Base-by-base conservation (phyloP, 2,888 invertebrate genomes). In the Cyclophora albipunctata region DNA sequence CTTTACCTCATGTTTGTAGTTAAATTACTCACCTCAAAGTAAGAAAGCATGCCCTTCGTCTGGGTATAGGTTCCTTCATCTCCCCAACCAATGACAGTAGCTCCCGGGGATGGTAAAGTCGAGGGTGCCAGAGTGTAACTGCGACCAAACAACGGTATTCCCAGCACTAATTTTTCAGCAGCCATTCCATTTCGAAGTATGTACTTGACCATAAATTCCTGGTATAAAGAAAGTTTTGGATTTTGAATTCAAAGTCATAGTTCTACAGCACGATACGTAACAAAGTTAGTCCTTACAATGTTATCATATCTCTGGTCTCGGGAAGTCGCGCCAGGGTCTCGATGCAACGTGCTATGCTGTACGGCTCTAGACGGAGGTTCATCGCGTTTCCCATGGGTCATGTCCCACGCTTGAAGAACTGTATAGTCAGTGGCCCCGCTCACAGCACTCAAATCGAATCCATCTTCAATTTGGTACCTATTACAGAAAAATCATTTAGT, bases 71-170 rank as follows among this genome's bases (percentile, higher is more conserved):
- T 74, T 3, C 93, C 94, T 64, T 92, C 91, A 0, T 88, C 82
- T 0, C 94, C 94, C 64, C 91, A 91, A 0, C 92, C 93, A 46
- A 72, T 78, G 46, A 92, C 84, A 0, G 88, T 78, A 0, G 93
- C 90, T 0, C 93, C 92, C 0, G 91, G 90, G 0, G 80, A 66
- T 0, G 91, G 90, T 33, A 77, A 66, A 5, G 91, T 90, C 0
- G 83, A 72, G 7, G 90, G 79, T 43, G 90, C 89, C 34, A 95
- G 76, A 0, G 92, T 93, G 67, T 94, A 95, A 6, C 93, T 91
- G 51, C 93, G 90, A 0, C 94, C 95, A 65, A 92, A 95, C 42
- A 94, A 85, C 0, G 95, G 94, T 44, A 95, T 81, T 0, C 94
- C 95, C 2, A 95, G 75, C 3, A 95, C 90, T 3, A 95, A 74